Evolutionary conservation across 2,888 invertebrate genomes (phyloP).

Genomic region (Scaptomyza parva): DNA sequence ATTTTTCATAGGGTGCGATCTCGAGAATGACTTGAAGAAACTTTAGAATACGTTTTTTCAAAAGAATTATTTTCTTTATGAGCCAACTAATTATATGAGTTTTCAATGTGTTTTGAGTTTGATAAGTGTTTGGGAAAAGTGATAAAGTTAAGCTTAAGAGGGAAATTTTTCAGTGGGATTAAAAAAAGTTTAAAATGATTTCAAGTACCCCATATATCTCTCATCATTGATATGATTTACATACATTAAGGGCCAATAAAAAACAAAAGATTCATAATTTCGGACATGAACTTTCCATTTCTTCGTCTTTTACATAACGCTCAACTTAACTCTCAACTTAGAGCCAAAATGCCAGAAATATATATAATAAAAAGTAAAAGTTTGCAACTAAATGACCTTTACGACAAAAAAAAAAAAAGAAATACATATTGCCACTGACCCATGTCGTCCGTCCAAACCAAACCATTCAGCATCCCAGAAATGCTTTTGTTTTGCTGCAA

Average conservation of each 20-base stretch:
- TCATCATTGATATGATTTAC: neutral
- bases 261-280: neutral
- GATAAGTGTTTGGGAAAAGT: slow-evolving; percentile 5
- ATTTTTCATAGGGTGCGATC: slow-evolving; percentile 26
- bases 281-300: slow-evolving; percentile 21
- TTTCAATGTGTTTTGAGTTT: slow-evolving; percentile 4
- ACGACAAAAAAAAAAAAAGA: slow-evolving; percentile 8
- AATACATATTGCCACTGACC: slow-evolving; percentile 45
- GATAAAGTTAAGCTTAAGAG: neutral
- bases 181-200: no score
- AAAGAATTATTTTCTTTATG: slow-evolving; percentile 33
- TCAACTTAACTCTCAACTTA: no score
- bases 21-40: slow-evolving; percentile 34
- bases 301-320: slow-evolving; percentile 15
- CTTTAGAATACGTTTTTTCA: slow-evolving; percentile 4
- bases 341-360: neutral
- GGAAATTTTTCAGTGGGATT: neutral
- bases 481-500: slow-evolving; percentile 28
- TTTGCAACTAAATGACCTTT: slow-evolving; percentile 44
- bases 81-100: slow-evolving; percentile 37
- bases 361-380: slow-evolving; percentile 59
- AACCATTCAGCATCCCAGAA: slow-evolving; percentile 49
- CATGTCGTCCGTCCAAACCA: no score
- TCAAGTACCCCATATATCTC: no score
- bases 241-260: neutral